A percentile compares a stretch with the other conserved stretches of the same genome.
Conservation (phyloP, 1,140 invertebrate genomes). For the Halesus radiatus region DNA sequence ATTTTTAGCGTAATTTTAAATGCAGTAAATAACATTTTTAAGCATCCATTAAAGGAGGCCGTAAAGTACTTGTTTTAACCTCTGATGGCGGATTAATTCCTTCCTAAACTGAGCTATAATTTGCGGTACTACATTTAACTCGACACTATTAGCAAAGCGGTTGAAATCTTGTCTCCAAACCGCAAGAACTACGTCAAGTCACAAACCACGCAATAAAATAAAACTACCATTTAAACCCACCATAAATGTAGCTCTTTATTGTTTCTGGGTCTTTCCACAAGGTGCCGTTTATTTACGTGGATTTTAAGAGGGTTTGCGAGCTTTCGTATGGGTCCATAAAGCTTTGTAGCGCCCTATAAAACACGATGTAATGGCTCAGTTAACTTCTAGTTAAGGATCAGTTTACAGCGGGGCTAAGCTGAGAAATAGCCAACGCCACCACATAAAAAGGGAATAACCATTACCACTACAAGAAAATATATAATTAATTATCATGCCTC, state of each 20-base stretch:
- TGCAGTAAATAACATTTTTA: too few species aligned
- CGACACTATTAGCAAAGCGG: constrained; percentile 16
- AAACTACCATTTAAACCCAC: neutral
- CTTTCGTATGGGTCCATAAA: constrained; percentile 21
- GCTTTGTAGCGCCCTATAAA: constrained; percentile 34
- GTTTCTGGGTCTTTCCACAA: neutral
- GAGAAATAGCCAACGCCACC: neutral
- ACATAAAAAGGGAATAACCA: neutral
- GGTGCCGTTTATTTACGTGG: neutral
- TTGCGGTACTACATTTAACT: constrained; percentile 23
- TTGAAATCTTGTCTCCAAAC: neutral
- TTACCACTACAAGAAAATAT: too few species aligned
- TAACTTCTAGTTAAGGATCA: constrained; percentile 30
- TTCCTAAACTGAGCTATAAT: constrained; percentile 28
- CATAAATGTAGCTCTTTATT: neutral
- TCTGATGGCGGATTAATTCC: neutral
- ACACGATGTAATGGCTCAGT: constrained; percentile 31
- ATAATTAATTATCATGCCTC: too few species aligned
- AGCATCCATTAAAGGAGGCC: too few species aligned
- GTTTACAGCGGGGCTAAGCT: neutral
- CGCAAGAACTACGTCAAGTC: neutral
- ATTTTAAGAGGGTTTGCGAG: neutral
- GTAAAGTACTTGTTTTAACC: too few species aligned
- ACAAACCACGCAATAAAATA: neutral
- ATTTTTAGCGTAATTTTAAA: too few species aligned